Conservation (phyloP, 2,113 vertebrate genomes). For the Trichechus manatus region DNA sequence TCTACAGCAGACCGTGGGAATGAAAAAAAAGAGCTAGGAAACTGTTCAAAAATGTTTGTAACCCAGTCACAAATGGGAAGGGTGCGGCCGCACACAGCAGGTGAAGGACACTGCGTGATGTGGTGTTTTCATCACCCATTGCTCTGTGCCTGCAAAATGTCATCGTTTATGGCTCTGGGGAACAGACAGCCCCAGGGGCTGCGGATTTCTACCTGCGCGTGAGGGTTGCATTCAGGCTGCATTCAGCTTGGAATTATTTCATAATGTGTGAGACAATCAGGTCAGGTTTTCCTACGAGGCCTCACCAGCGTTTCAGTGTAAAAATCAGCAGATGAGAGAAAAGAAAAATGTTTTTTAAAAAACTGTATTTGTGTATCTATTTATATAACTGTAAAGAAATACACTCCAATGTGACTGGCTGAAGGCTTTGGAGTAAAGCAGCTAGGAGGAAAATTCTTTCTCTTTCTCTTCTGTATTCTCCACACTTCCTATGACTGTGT, state of each 20-base stretch:
- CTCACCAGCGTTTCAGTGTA: neutral
- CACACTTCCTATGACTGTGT: neutral
- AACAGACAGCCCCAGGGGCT: rapidly evolving
- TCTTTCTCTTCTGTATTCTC: neutral
- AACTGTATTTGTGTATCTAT: neutral
- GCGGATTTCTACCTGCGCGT: rapidly evolving
- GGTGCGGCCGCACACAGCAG: neutral
- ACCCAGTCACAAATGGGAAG: slow-evolving; percentile 34
- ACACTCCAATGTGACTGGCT: rapidly evolving
- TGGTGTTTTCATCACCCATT: rapidly evolving
- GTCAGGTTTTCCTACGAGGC: neutral
- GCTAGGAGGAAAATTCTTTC: neutral
- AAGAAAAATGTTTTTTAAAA: neutral
- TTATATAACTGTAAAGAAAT: neutral
- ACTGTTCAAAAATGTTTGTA: slow-evolving; percentile 10
- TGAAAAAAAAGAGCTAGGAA: slow-evolving; percentile 55
- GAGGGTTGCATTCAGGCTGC: rapidly evolving
- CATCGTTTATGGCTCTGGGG: neutral
- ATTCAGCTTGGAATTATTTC: neutral
- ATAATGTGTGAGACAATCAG: too few species aligned
- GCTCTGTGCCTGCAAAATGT: neutral
- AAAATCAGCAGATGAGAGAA: neutral
- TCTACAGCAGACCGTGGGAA: slow-evolving; percentile 37
- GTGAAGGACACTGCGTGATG: slow-evolving; percentile 5
- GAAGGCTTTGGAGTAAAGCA: neutral